Percentiles rank a stretch among this genome's conserved stretches.
phyloP scores from a whole-genome alignment of 2,113 vertebrate species.

The Oncorhynchus clarkii region DNA sequence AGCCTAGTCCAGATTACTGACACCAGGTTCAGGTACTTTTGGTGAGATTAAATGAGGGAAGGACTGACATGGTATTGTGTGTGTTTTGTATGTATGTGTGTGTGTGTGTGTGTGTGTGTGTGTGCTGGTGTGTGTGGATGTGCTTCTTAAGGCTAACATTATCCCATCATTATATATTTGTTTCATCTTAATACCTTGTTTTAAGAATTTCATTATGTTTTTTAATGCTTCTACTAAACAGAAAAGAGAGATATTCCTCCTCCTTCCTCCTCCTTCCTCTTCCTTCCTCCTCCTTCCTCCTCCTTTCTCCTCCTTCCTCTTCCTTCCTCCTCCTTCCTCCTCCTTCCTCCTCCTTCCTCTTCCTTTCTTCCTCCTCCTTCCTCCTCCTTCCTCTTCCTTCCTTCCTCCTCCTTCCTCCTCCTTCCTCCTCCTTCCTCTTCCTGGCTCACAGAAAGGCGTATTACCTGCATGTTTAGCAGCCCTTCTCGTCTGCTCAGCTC shows the following conservation, averaged over 20 bases:
- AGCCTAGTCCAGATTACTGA: background rate
- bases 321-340: constrained; percentile 5
- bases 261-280: constrained; percentile 5
- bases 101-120: background rate
- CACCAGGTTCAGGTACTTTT: background rate
- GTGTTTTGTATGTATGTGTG: too few relatives aligned
- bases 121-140: background rate
- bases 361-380: background rate
- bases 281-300: constrained; percentile 3
- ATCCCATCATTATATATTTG: background rate
- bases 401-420: background rate
- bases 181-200: background rate
- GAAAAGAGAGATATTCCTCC: background rate
- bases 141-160: background rate
- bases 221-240: background rate
- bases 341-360: too few relatives aligned
- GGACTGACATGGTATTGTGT: background rate
- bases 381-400: constrained; percentile 11
- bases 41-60: background rate
- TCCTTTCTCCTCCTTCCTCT: constrained; percentile 7
- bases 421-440: constrained; percentile 7
- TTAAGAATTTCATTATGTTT: background rate
- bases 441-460: background rate
- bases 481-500: background rate
- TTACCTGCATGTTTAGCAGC: constrained; percentile 18